Base-by-base conservation (phyloP, 2,113 vertebrate species). In the Spilogale gracilis region DNA sequence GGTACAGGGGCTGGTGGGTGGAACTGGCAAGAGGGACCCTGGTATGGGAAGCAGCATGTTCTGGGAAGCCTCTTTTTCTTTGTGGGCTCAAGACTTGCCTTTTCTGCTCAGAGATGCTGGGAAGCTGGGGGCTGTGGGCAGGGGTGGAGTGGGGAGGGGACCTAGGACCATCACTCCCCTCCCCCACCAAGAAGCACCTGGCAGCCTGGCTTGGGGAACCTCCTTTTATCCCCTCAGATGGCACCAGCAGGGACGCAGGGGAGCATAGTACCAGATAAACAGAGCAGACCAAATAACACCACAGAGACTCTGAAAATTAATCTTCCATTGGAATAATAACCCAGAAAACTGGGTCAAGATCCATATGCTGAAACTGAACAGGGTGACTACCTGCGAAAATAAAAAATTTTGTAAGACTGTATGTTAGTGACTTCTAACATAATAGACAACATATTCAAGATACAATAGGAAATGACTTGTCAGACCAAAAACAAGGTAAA, bases 401-500 rank as follows among this genome's bases (percentile, higher is more conserved):
- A 73, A 81, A 92, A 95, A 32, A 63, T 32, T 82, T 78, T 67
- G 16, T 79, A 93, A 87, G 18, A 83, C 20, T 23, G 6, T 88
- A 2, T 96, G 23, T 80, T 87, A 86, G 58, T 82, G 48, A 58
- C 16, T 82, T 45, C 58, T 86, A 80, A 38, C 60, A 13, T 60
- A 90, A 17, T 87, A 87, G 73, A 38, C 21, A 90, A 63, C 67
- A 73, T 84, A 3, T 91, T 96, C 17, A 65, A 52, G 30, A 80
- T 80, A 83, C 2, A 52, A 13, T 84, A 32, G 81, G 43, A 93
- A 93, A 74, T 63, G 25, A 54, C 27, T 81, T 23, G 20, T 90
- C 52, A 89, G 85, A 45, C 50, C 84, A 92, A 21, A 76, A 85
- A 81, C 38, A 92, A 78, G 79, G 43, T 56, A 94, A 97, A 38